phyloP scores from a whole-genome alignment of 2,797 vertebrate genomes.

The Tinamus major region DNA sequence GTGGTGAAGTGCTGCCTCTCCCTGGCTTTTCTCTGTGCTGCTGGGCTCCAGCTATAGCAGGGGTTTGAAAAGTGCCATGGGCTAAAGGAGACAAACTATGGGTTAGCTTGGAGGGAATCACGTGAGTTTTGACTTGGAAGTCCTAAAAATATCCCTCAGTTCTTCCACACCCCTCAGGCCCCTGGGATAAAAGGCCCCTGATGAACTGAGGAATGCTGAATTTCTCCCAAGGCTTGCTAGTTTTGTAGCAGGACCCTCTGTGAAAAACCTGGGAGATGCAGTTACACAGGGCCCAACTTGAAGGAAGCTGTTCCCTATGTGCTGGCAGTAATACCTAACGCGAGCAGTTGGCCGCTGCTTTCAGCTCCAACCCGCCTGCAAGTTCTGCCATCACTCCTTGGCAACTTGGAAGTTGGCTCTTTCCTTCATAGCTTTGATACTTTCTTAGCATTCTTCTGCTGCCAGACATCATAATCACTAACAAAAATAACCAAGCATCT shows the following conservation, averaged over 20 bases:
- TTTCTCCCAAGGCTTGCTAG: not conserved
- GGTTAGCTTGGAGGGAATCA: not conserved
- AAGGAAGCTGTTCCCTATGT: accelerated
- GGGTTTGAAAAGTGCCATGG: not conserved
- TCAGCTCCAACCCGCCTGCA: not conserved
- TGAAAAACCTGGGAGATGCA: not conserved
- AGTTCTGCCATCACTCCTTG: not conserved
- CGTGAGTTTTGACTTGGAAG: not conserved
- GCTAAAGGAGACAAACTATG: not conserved
- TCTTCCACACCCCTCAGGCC: not conserved
- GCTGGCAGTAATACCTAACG: not conserved
- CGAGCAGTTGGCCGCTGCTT: not conserved
- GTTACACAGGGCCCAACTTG: not conserved
- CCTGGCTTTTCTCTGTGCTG: not conserved
- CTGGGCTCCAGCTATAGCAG: not conserved
- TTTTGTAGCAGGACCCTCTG: not conserved
- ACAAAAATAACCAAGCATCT: not conserved
- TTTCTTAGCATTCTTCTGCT: not conserved
- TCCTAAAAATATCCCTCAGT: not conserved
- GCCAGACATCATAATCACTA: not conserved
- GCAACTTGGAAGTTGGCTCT: not conserved
- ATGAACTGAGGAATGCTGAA: not conserved
- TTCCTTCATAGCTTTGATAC: not conserved
- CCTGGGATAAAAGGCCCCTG: not conserved
- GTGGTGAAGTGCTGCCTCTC: too few relatives aligned